Conservation (phyloP, 1,140 invertebrate species). For the Psilanteris sp. region DNA sequence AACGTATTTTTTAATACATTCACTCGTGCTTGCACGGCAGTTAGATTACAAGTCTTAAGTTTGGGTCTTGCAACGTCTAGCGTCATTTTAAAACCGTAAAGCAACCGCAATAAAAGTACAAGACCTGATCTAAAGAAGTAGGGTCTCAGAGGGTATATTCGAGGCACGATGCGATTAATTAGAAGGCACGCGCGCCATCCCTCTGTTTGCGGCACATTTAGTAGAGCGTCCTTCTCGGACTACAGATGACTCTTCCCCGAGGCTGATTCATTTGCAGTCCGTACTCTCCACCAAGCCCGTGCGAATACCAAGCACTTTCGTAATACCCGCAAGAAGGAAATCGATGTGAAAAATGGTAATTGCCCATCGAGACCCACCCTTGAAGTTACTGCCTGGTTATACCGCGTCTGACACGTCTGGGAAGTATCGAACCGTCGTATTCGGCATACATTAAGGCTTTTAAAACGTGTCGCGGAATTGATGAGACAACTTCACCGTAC, state of each 20-base stretch:
- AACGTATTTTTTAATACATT: too few species aligned
- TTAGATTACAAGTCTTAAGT: too few species aligned
- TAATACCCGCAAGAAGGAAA: conserved; percentile 64
- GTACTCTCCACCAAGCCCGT: conserved; percentile 51
- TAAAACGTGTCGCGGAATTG: conserved; percentile 55
- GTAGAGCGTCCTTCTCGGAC: conserved; percentile 64
- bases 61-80: too few species aligned
- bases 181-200: conserved; percentile 65
- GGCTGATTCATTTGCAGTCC: conserved; percentile 68
- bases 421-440: conserved; percentile 49
- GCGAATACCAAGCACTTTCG: conserved; percentile 65
- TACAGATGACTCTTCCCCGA: conserved; percentile 66
- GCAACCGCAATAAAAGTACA: conserved; percentile 16
- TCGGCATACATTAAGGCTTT: conserved; percentile 55
- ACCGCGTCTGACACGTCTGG: conserved; percentile 46
- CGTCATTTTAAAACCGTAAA: too few species aligned
- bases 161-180: conserved; percentile 67
- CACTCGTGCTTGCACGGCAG: too few species aligned
- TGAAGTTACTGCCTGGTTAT: conserved; percentile 46
- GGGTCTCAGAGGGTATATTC: conserved; percentile 50
- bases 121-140: conserved; percentile 43
- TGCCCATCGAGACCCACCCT: conserved; percentile 61
- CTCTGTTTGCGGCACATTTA: conserved; percentile 68
- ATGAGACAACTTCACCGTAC: conserved; percentile 26
- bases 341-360: conserved; percentile 67